These are phyloP conservation scores for Brachymystax lenok DNA, from an alignment of 2,797 vertebrate species.

Conservation along the genomic window DNA sequence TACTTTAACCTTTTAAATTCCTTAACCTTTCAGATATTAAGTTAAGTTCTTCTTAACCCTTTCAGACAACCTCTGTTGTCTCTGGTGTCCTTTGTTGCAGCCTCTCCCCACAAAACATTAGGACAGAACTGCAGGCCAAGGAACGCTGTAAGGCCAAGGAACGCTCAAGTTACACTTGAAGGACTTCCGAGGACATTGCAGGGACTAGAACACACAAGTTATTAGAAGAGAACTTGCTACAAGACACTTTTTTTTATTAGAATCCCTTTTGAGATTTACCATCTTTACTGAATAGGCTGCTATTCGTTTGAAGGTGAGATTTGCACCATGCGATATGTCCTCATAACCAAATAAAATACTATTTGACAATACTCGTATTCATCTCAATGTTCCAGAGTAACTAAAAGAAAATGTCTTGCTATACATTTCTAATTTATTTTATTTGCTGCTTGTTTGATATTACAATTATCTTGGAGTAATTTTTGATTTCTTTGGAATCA, in stretches of 20 bases:
- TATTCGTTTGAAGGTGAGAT: not conserved
- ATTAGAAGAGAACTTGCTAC: not conserved
- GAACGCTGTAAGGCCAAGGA: too few species aligned
- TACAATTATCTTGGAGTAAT: not conserved
- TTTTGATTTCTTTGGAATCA: conserved; percentile 9
- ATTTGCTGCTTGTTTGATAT: conserved; percentile 10
- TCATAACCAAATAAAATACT: not conserved
- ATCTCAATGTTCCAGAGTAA: not conserved
- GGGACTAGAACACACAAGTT: not conserved
- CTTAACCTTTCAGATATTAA: not conserved
- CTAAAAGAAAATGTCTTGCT: not conserved
- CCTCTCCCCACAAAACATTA: too few species aligned
- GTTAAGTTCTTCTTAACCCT: not conserved
- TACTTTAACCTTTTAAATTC: not conserved
- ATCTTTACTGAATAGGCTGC: not conserved
- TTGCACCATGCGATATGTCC: not conserved
- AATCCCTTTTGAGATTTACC: not conserved
- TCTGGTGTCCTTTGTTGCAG: too few species aligned
- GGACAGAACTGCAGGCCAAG: too few species aligned
- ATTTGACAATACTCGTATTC: not conserved
- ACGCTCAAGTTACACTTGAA: too few species aligned
- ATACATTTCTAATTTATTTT: not conserved
- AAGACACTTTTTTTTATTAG: not conserved
- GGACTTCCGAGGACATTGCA: not conserved
- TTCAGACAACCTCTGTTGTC: too few species aligned